These are phyloP conservation scores for Neolamprologus longior DNA, from an alignment of 2,113 vertebrate species.

Conservation along the genomic window DNA sequence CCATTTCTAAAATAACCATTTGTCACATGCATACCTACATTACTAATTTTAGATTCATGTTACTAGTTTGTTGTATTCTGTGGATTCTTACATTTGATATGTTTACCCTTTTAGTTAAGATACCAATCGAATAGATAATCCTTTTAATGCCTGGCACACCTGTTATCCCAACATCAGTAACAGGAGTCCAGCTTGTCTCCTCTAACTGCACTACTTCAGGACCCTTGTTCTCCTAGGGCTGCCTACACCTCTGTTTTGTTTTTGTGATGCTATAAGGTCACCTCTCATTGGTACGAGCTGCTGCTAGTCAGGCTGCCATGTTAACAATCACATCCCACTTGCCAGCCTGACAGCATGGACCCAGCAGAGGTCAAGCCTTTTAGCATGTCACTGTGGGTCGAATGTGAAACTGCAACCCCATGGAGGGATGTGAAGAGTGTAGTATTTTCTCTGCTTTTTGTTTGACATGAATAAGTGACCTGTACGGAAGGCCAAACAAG, in stretches of 20 bases:
- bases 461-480: neutral
- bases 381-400: neutral
- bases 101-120: neutral
- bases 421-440: neutral
- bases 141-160: neutral
- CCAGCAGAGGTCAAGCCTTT: constrained; percentile 22
- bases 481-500: neutral
- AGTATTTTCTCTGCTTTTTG: neutral
- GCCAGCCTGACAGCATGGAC: constrained; percentile 11
- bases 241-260: neutral
- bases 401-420: constrained; percentile 4
- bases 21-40: neutral
- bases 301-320: constrained; percentile 12
- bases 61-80: neutral
- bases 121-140: neutral
- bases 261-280: constrained; percentile 3
- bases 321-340: constrained; percentile 8
- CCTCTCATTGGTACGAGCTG: neutral
- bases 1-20: neutral
- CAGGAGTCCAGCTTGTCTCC: neutral
- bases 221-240: neutral
- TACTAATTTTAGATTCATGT: neutral
- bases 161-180: neutral
- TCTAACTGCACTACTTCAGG: neutral
- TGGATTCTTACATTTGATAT: neutral